phyloP scores from a whole-genome alignment of 2,113 vertebrate species.

The Copsychus sechellarum region DNA sequence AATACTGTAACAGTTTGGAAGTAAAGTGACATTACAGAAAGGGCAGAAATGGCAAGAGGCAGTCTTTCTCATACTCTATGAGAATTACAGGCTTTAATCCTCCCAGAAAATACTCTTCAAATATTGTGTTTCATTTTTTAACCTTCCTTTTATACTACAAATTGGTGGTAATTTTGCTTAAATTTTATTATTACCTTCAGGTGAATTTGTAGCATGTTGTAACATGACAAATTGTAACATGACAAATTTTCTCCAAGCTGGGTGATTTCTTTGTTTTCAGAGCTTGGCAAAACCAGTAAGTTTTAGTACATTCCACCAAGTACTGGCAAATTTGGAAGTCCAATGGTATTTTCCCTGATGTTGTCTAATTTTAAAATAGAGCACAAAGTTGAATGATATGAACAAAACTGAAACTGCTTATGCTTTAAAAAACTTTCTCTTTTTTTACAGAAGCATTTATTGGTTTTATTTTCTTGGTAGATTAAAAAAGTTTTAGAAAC shows the following conservation, averaged over 20 bases:
- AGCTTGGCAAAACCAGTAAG: background rate
- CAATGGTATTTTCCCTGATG: background rate
- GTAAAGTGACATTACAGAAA: background rate
- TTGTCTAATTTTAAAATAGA: constrained; percentile 40
- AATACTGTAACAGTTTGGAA: background rate
- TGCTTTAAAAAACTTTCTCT: background rate
- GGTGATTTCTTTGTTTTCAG: background rate
- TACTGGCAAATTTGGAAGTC: background rate
- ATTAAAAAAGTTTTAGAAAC: constrained; percentile 61
- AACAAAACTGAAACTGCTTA: constrained; percentile 24
- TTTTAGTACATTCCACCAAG: background rate
- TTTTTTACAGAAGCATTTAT: constrained; percentile 31
- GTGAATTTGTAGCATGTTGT: background rate
- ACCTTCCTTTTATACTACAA: background rate
- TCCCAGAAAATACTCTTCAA: background rate
- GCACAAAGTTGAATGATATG: constrained; percentile 36
- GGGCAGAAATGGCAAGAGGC: background rate
- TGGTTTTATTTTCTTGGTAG: constrained; percentile 38
- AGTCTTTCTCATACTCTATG: background rate
- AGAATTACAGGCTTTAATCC: background rate
- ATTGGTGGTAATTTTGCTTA: background rate
- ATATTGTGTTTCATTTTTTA: background rate
- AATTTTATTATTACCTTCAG: background rate
- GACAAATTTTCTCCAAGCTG: background rate
- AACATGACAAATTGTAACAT: no score